Evolutionary conservation across 2,113 vertebrate species (phyloP).

Genomic region (Isurus oxyrinchus): DNA sequence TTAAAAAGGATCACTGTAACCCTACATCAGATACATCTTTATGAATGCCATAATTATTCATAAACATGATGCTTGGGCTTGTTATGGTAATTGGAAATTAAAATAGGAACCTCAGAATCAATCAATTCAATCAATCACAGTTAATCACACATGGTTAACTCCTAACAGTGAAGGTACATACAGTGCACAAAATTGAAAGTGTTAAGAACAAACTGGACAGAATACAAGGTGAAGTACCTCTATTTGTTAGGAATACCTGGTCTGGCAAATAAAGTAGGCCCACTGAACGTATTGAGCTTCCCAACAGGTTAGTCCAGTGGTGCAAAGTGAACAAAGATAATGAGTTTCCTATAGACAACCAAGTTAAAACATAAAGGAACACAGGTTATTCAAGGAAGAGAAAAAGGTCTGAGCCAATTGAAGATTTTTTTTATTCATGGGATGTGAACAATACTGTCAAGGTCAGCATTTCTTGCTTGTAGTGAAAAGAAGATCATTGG

Average conservation of each 20-base stretch:
- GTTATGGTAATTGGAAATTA: neutral
- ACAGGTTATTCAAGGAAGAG: neutral
- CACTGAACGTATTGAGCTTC: neutral
- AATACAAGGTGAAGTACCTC: neutral
- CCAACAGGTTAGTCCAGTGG: neutral
- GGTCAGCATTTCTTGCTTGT: no score
- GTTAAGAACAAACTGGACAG: neutral
- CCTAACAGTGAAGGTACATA: neutral
- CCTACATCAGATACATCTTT: neutral
- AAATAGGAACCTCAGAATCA: neutral
- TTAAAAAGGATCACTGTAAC: constrained; percentile 12
- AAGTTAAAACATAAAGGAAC: neutral
- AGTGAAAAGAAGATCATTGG: no score
- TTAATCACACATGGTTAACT: neutral
- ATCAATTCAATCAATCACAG: no score
- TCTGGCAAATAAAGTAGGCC: neutral
- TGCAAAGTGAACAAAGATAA: neutral
- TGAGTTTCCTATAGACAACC: neutral
- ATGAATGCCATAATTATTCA: neutral
- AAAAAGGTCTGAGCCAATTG: no score
- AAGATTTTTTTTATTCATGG: neutral
- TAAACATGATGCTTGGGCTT: neutral
- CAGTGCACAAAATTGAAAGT: neutral
- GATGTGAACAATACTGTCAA: no score
- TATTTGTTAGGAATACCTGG: neutral